Evolutionary conservation across 1,140 invertebrate genomes (phyloP), one percentile per base, ranked within the genome.

Genomic region (Zeugodacus cucurbitae): DNA sequence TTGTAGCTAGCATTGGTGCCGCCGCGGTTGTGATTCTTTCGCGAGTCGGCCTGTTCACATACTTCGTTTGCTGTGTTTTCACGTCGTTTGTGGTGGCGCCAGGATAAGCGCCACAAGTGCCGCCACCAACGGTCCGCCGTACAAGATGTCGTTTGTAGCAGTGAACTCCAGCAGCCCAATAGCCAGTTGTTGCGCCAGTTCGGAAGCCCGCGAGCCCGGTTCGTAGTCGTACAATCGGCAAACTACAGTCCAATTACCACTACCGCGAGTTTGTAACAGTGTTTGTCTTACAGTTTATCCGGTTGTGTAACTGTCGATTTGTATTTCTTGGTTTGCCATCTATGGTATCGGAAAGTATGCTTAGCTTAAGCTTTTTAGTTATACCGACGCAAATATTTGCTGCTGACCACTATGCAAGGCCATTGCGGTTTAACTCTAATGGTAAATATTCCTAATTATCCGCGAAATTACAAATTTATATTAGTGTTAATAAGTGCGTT

Each of bases 221-320:
- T 41, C 7, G 64, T 34, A 34, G 29, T 67, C 29, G 64, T 67
- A 67, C 70, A 74, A 74, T 22, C 70, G 70, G 70, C 70, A 74
- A 74, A 74, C 70, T 74, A 74, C n/a, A 82, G 41, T 82, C 74
- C 74, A 82, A 82, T 82, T 82, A 82, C 41, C 74, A 82, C 74
- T 20, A 48, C 74, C 4, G 34, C 41, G 41, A n/a, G n/a, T 44
- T 44, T 37, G 70, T 29, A 4, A 7, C 22, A n/a, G 37, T 74
- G 2, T 37, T 41, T 32, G 20, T 74, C 22, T 54, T 54, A 17
- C 14, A 17, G 48, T 1, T 54, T 54, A 20, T 20, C 32, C 17
- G 37, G 0, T 14, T 17, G 34, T 74, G n/a, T 22, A 82, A 29
- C 74, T 26, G 74, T 54, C 22, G n/a, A 82, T 82, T 82, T 48